These are phyloP conservation scores for Taenioides sp. DNA, from an alignment of 2,797 vertebrate genomes.

Conservation along the genomic window DNA sequence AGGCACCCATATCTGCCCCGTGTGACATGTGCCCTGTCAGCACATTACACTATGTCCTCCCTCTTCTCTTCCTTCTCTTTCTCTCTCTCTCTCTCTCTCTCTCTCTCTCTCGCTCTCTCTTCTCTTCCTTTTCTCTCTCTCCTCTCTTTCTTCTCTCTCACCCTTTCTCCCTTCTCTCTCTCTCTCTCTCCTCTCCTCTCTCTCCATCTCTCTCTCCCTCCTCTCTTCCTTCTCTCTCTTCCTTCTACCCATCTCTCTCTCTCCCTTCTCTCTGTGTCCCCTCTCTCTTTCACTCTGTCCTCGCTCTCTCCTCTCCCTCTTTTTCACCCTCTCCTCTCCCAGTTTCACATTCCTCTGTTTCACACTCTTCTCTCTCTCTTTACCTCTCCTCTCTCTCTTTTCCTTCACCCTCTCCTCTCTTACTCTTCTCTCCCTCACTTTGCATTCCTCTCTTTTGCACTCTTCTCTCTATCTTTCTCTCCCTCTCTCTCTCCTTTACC, in stretches of 20 bases:
- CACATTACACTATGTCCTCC: slow-evolving; percentile 37
- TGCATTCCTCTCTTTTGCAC: not conserved
- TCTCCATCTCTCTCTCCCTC: too few relatives aligned
- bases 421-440: not conserved
- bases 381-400: not conserved
- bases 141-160: too few relatives aligned
- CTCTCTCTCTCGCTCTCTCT: not conserved
- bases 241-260: not conserved
- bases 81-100: too few relatives aligned
- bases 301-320: not conserved
- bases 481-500: not conserved
- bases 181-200: not conserved
- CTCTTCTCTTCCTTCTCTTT: too few relatives aligned
- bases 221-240: not conserved
- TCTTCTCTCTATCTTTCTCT: too few relatives aligned
- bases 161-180: not conserved
- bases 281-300: not conserved
- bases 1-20: slow-evolving; percentile 35
- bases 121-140: not conserved
- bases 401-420: too few relatives aligned
- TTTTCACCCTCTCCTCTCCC: not conserved
- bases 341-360: not conserved
- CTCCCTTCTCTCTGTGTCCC: not conserved
- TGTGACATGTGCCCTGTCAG: slow-evolving; percentile 60
- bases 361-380: not conserved